A percentile compares a stretch with the other conserved stretches of the same genome.
phyloP scores from a whole-genome alignment of 2,888 invertebrate species.

The Stenoptilia bipunctidactyla region DNA sequence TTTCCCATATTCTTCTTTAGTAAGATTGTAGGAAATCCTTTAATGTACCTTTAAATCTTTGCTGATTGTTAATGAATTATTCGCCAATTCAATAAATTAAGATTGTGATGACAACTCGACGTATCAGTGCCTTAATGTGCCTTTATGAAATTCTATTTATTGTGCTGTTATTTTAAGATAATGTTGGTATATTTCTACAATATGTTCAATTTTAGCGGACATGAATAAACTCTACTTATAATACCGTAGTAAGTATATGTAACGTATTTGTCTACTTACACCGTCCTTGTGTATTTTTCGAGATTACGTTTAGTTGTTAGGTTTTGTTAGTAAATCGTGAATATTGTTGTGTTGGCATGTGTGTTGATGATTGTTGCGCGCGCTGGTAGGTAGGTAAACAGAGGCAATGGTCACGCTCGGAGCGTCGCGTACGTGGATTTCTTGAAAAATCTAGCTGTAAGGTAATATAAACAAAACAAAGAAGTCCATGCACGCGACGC shows the following conservation, averaged over 20 bases:
- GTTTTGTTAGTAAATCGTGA: constrained; percentile 51
- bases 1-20: constrained; percentile 46
- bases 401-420: background rate
- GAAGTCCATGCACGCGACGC: too few relatives aligned
- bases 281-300: constrained; percentile 70
- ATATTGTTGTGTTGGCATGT: constrained; percentile 37
- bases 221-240: constrained; percentile 12
- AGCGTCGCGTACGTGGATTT: too few relatives aligned
- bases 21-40: constrained; percentile 14
- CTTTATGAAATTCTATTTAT: constrained; percentile 62
- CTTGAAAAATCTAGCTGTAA: too few relatives aligned
- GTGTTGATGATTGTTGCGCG: too few relatives aligned
- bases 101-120: constrained; percentile 67
- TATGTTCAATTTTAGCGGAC: constrained; percentile 15
- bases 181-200: constrained; percentile 54
- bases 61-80: background rate
- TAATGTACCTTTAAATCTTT: background rate
- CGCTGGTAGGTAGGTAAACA: too few relatives aligned
- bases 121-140: constrained; percentile 68
- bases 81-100: constrained; percentile 30
- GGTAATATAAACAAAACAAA: too few relatives aligned
- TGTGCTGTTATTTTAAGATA: constrained; percentile 55
- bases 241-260: constrained; percentile 47
- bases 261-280: constrained; percentile 61
- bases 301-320: constrained; percentile 57